A percentile compares a stretch with the other conserved stretches of the same genome.
These are phyloP conservation scores for Lasaia peninsularis DNA, from an alignment of 1,140 invertebrate genomes.

Conservation along the genomic window DNA sequence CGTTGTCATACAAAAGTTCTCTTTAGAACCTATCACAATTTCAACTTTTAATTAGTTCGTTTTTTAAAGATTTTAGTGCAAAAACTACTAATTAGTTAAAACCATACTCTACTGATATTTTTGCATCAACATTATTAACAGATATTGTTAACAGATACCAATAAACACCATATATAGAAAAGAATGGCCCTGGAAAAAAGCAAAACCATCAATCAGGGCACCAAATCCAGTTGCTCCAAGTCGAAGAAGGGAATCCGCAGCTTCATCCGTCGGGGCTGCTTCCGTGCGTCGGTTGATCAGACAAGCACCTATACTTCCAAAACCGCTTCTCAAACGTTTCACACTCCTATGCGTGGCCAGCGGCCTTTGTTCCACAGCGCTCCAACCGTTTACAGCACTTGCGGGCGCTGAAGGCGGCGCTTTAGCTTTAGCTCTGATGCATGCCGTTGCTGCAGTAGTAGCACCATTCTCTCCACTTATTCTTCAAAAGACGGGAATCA, in stretches of 20 bases:
- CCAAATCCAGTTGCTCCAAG: conserved; percentile 41
- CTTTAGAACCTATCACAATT: too few species aligned
- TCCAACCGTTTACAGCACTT: conserved; percentile 60
- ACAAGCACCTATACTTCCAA: conserved; percentile 51
- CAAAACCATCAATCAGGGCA: conserved; percentile 36
- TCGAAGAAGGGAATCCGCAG: conserved; percentile 80
- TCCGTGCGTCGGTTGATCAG: conserved; percentile 81
- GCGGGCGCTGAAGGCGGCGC: conserved; percentile 70
- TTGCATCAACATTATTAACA: too few species aligned
- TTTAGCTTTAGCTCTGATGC: conserved; percentile 72
- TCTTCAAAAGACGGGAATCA: conserved; percentile 55
- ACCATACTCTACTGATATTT: too few species aligned
- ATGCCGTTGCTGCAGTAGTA: conserved; percentile 79
- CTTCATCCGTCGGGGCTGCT: conserved; percentile 82
- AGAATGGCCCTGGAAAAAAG: conserved; percentile 67
- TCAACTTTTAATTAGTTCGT: too few species aligned
- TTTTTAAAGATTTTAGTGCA: too few species aligned
- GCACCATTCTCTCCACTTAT: conserved; percentile 81
- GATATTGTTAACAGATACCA: conserved; percentile 49
- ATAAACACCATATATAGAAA: conserved; percentile 62
- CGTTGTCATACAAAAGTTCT: too few species aligned
- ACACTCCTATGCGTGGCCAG: conserved; percentile 67
- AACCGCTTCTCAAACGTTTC: conserved; percentile 76
- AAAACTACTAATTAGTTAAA: too few species aligned
- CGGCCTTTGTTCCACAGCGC: conserved; percentile 68